These are phyloP conservation scores for Homalodisca vitripennis DNA, from an alignment of 1,140 invertebrate species.

Conservation along the genomic window DNA sequence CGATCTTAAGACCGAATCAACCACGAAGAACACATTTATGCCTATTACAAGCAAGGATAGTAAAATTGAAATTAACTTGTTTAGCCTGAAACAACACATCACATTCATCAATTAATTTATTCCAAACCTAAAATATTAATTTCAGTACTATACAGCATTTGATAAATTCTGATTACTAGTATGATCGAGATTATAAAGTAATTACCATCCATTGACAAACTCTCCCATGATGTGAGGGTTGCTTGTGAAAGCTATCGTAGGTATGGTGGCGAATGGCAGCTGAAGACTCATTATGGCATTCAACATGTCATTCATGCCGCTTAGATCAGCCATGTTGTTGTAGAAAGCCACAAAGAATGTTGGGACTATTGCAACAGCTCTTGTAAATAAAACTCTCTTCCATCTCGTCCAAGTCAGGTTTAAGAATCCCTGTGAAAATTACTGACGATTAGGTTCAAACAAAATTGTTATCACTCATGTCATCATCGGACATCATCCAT, in stretches of 20 bases:
- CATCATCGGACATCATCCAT: no score
- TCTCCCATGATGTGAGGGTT: slow-evolving; percentile 79
- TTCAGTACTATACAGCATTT: neutral
- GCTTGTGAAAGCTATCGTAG: slow-evolving; percentile 85
- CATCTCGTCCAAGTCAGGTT: slow-evolving; percentile 86
- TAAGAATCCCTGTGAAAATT: slow-evolving; percentile 70
- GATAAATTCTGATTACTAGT: neutral
- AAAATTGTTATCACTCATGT: no score
- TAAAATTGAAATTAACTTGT: slow-evolving; percentile 1
- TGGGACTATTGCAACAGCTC: slow-evolving; percentile 85
- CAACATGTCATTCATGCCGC: slow-evolving; percentile 84
- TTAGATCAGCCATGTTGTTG: slow-evolving; percentile 71
- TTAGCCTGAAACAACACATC: neutral
- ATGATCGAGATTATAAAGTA: slow-evolving; percentile 32
- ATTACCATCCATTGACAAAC: slow-evolving; percentile 73
- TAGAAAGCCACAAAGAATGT: slow-evolving; percentile 80
- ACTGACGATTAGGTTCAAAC: no score
- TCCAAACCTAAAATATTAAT: no score
- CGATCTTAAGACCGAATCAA: neutral
- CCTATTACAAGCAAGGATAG: neutral
- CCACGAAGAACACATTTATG: slow-evolving; percentile 11
- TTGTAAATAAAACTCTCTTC: slow-evolving; percentile 84
- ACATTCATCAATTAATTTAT: neutral
- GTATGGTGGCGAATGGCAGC: slow-evolving; percentile 79
- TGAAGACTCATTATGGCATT: slow-evolving; percentile 89